These are phyloP conservation scores for Nyctibius bracteatus DNA, from an alignment of 2,113 vertebrate genomes.

Conservation along the genomic window DNA sequence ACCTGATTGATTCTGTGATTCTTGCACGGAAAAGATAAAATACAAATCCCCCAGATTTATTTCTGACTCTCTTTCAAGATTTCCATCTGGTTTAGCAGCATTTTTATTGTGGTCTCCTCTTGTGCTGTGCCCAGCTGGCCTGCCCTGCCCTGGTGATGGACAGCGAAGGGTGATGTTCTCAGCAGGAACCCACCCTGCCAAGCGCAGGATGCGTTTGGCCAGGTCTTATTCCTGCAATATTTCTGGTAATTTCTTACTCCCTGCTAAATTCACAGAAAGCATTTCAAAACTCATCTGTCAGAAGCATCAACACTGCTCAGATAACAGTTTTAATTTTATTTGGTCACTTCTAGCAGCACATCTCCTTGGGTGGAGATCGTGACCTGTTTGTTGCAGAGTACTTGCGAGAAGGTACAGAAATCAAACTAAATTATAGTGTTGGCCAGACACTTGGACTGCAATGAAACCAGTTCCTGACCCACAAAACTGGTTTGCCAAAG, in stretches of 20 bases:
- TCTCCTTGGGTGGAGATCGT: background rate
- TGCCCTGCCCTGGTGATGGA: background rate
- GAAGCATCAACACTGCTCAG: background rate
- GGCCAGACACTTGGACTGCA: background rate
- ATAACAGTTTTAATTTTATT: slow-evolving; percentile 17
- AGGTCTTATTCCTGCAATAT: background rate
- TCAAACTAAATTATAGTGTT: background rate
- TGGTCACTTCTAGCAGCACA: background rate
- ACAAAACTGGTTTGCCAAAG: slow-evolving; percentile 35
- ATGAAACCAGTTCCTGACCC: background rate
- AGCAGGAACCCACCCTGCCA: background rate
- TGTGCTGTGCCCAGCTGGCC: background rate
- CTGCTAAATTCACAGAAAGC: background rate
- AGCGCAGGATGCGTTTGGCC: background rate
- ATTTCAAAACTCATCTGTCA: background rate
- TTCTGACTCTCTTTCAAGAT: background rate
- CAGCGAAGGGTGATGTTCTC: background rate
- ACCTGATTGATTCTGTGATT: too few species aligned
- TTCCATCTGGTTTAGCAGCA: background rate
- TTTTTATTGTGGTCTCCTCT: background rate
- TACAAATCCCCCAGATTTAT: background rate
- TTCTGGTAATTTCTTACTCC: background rate
- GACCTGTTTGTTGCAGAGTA: background rate
- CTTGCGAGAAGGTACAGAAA: background rate
- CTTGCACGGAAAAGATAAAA: background rate